phyloP scores from a whole-genome alignment of 2,888 invertebrate species.

The Limenitis camilla region DNA sequence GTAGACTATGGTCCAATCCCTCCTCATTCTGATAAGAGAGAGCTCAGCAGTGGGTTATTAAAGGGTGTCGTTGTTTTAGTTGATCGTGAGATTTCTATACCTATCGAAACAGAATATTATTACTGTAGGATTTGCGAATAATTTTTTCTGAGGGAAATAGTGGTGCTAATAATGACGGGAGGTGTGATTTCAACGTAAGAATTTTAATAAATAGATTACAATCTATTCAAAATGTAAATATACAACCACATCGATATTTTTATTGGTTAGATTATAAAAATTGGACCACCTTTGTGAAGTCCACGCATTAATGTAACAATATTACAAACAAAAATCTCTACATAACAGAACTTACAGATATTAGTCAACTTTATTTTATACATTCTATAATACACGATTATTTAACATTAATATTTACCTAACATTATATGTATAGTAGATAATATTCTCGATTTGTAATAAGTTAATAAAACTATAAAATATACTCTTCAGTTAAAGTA shows the following conservation, averaged over 20 bases:
- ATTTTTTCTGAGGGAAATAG: constrained; percentile 40
- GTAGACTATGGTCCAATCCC: too few relatives aligned
- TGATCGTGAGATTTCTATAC: too few relatives aligned
- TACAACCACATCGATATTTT: constrained; percentile 74
- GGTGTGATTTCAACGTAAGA: constrained; percentile 58
- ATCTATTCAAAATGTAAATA: constrained; percentile 73
- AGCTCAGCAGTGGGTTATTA: too few relatives aligned
- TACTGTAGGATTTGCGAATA: not conserved
- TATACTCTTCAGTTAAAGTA: constrained; percentile 70
- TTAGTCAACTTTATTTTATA: constrained; percentile 75
- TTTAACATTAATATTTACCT: constrained; percentile 70
- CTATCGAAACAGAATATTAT: not conserved
- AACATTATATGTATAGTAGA: constrained; percentile 68
- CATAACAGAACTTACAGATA: constrained; percentile 74
- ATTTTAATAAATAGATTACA: constrained; percentile 71
- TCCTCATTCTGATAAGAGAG: too few relatives aligned
- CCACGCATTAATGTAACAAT: constrained; percentile 70
- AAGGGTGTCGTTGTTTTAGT: too few relatives aligned
- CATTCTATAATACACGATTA: constrained; percentile 71
- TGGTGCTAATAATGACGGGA: constrained; percentile 44
- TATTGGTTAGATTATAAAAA: constrained; percentile 75
- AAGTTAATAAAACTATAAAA: constrained; percentile 75
- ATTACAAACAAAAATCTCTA: constrained; percentile 75
- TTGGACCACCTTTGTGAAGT: constrained; percentile 70
- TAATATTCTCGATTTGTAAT: constrained; percentile 71